Conservation (phyloP, 2,113 vertebrate genomes). For the Toxostoma redivivum region DNA sequence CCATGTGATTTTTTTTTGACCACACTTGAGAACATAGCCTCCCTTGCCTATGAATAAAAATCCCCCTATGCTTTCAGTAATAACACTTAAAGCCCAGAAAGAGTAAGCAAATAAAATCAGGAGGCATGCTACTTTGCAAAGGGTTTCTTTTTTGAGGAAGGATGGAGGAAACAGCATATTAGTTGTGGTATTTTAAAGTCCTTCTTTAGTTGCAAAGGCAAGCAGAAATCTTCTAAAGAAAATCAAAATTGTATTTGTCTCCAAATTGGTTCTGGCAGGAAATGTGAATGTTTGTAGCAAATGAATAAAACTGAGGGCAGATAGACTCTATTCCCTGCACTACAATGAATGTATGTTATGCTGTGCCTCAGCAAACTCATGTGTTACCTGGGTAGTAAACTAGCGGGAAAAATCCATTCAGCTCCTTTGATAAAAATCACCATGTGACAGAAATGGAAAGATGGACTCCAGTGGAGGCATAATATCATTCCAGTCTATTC, state of each 20-base stretch:
- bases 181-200: not conserved
- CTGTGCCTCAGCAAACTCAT: not conserved
- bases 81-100: not conserved
- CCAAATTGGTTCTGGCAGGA: not conserved
- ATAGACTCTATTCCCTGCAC: not conserved
- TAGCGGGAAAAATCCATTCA: not conserved
- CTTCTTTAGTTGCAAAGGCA: not conserved
- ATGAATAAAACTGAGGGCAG: not conserved
- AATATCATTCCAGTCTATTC: not conserved
- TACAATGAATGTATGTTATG: not conserved
- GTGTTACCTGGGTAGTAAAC: not conserved
- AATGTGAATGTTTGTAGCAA: not conserved
- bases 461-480: not conserved
- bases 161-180: not conserved
- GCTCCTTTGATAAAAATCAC: not conserved
- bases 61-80: not conserved
- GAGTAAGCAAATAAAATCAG: not conserved
- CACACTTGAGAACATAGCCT: not conserved
- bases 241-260: not conserved
- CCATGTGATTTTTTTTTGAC: not conserved
- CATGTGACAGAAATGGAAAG: not conserved
- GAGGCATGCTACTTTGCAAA: not conserved
- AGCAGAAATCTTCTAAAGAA: not conserved
- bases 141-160: not conserved
- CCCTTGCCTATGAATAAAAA: not conserved